Evolutionary conservation across 2,888 invertebrate species (phyloP), one percentile per base, ranked within the genome.

Genomic region (Pedicia rivosa): DNA sequence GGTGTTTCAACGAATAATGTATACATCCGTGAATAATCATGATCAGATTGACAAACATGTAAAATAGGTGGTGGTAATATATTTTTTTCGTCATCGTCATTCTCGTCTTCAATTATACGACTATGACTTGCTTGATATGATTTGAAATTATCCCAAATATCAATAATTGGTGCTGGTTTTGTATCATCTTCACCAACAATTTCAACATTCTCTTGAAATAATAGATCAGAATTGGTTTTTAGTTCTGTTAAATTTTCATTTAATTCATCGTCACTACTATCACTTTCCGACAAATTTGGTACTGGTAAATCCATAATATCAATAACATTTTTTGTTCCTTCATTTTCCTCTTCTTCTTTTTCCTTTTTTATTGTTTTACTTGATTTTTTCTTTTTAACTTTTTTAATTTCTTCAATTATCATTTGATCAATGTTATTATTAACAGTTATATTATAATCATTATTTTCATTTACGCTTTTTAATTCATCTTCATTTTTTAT

Each of bases 281-380:
- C 86, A 54, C 83, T 83, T 50, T 86, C 86, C 1, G 84, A 86
- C 28, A 87, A 64, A 64, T 86, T 86, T 28, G 84, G 63, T 3
- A 80, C 84, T 3, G 83, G 84, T 37, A 87, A 62, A 62, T 86
- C 74, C 43, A 67, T 67, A 2, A 77, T 67, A 50, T 77, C 78
- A 4, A 74, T 68, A 36, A 71, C 67, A 5, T 58, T 59, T 48
- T 65, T 65, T 3, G 49, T 44, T 40, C 52, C 46, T 16, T 17
- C 14, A 3, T 15, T 16, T 9, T 41, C 9, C n/a, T 24, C n/a
- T 15, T 20, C 14, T 4, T 20, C 32, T 14, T 41, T 13, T 43
- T 41, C 39, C 47, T 29, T 27, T 14, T 40, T 31, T n/a, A n/a
- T n/a, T n/a, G n/a, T n/a, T n/a, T n/a, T n/a, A n/a, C n/a, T n/a